phyloP scores from a whole-genome alignment of 2,888 invertebrate species.

The Lampropteryx suffumata region DNA sequence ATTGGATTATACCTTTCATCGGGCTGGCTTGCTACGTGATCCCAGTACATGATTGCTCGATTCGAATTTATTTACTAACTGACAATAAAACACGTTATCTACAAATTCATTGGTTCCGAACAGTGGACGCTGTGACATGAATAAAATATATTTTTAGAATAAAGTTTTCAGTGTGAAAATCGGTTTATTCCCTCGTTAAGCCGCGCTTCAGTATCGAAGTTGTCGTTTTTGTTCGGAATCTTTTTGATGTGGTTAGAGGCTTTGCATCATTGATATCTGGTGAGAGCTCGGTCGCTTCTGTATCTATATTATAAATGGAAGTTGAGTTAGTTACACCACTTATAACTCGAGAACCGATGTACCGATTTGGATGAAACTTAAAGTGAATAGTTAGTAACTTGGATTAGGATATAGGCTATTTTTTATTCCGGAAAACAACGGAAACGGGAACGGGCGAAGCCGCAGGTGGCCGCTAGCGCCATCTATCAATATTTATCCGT shows the following conservation, averaged over 20 bases:
- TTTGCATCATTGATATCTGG: conserved; percentile 4
- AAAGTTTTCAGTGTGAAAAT: conserved; percentile 46
- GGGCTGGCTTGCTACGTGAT: conserved; percentile 63
- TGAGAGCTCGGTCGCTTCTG: neutral
- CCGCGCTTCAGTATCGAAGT: conserved; percentile 25
- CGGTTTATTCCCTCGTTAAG: conserved; percentile 37
- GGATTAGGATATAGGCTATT: too few relatives aligned
- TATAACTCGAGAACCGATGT: too few relatives aligned
- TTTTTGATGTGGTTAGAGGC: conserved; percentile 14
- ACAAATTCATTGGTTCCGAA: conserved; percentile 60
- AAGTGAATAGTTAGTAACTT: too few relatives aligned
- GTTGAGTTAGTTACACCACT: too few relatives aligned
- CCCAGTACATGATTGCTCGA: conserved; percentile 68
- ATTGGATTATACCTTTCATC: conserved; percentile 76
- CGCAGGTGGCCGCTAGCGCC: too few relatives aligned
- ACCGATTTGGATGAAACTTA: too few relatives aligned
- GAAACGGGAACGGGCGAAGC: too few relatives aligned
- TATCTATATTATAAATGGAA: too few relatives aligned
- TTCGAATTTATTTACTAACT: conserved; percentile 70
- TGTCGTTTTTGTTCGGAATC: conserved; percentile 17
- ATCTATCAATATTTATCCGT: too few relatives aligned
- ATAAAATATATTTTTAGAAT: conserved; percentile 57
- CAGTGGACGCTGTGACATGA: conserved; percentile 49
- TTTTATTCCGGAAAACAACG: too few relatives aligned
- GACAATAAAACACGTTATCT: conserved; percentile 68